Evolutionary conservation across 1,140 invertebrate species (phyloP).

Genomic region (Nomia melanderi): DNA sequence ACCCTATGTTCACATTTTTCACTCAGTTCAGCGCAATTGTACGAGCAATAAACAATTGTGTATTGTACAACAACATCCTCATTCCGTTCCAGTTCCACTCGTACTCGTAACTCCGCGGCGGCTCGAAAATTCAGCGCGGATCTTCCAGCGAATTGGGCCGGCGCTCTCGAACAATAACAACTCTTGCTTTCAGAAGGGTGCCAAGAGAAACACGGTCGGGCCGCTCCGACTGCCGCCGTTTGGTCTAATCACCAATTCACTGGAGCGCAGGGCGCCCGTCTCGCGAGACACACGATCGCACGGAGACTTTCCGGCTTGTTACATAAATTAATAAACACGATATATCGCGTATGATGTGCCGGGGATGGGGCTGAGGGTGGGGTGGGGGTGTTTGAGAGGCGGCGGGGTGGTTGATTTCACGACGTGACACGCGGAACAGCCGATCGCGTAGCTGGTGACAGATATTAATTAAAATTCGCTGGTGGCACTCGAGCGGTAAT

Average conservation of each 20-base stretch:
- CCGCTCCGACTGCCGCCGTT: not conserved
- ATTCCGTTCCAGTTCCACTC: not conserved
- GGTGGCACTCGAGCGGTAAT: conserved; percentile 41
- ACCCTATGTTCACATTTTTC: too few relatives aligned
- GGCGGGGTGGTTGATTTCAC: not conserved
- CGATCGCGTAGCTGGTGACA: conserved; percentile 5
- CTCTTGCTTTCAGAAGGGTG: not conserved
- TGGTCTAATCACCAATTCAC: conserved; percentile 18
- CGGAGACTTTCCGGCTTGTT: not conserved
- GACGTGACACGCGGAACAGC: not conserved
- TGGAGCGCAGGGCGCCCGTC: not conserved
- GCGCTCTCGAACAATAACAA: not conserved
- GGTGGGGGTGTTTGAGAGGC: not conserved
- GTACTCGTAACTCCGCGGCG: too few relatives aligned
- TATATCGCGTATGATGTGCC: not conserved
- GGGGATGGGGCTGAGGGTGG: too few relatives aligned
- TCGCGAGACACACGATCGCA: not conserved
- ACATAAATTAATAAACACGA: conserved; percentile 9
- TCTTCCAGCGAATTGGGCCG: not conserved
- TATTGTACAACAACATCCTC: not conserved
- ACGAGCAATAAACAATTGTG: too few relatives aligned
- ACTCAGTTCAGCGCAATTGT: too few relatives aligned
- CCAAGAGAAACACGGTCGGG: not conserved
- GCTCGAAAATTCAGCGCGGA: not conserved
- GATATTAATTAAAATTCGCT: conserved; percentile 59